Evolutionary conservation across 2,888 invertebrate species (phyloP).

Genomic region (Diarsia mendica): DNA sequence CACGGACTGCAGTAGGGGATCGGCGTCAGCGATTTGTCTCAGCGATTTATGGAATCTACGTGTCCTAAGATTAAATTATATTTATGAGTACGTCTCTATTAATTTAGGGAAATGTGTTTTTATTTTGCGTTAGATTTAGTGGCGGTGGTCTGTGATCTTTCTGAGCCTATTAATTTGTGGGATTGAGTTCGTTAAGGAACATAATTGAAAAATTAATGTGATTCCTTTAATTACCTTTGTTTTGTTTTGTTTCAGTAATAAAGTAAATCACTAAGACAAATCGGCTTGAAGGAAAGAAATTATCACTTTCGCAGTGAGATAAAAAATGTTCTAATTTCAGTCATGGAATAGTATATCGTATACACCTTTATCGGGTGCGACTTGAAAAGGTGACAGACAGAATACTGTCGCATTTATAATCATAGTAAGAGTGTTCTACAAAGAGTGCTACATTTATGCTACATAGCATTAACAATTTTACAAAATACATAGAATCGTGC

Average conservation of each 20-base stretch:
- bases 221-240: neutral
- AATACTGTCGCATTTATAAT: too few relatives aligned
- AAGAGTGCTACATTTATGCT: too few relatives aligned
- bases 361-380: too few relatives aligned
- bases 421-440: too few relatives aligned
- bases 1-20: conserved; percentile 54
- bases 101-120: conserved; percentile 41
- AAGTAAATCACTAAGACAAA: neutral
- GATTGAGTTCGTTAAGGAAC: conserved; percentile 9
- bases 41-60: conserved; percentile 56
- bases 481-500: too few relatives aligned
- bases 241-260: neutral
- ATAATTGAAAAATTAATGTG: neutral
- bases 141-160: conserved; percentile 34
- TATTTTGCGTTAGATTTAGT: conserved; percentile 30
- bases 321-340: too few relatives aligned
- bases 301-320: neutral
- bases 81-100: conserved; percentile 38
- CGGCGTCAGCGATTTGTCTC: conserved; percentile 57
- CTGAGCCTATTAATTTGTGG: conserved; percentile 26
- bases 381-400: too few relatives aligned
- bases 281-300: neutral
- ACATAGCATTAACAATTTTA: too few relatives aligned
- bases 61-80: conserved; percentile 51
- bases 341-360: too few relatives aligned